Conservation (phyloP, 2,797 vertebrate species). For the Anguilla pacifica region DNA sequence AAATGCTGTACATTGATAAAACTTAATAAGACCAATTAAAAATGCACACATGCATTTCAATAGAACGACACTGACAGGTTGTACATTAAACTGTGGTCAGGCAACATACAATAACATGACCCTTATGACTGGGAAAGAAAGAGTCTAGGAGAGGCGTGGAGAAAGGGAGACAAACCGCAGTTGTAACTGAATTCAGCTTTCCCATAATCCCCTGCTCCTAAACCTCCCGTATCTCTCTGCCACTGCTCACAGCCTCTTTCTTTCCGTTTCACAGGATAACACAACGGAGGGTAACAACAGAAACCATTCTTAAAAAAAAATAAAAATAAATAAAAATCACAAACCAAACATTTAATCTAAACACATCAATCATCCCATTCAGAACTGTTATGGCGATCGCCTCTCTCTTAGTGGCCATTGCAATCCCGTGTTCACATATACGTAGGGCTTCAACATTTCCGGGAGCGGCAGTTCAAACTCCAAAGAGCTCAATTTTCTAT, state of each 20-base stretch:
- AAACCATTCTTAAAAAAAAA: slow-evolving; percentile 67
- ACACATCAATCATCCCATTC: slow-evolving; percentile 59
- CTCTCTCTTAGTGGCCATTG: slow-evolving; percentile 71
- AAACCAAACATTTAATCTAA: slow-evolving; percentile 73
- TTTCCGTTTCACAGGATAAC: slow-evolving; percentile 79
- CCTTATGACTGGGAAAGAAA: slow-evolving; percentile 77
- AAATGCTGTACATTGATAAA: slow-evolving; percentile 20
- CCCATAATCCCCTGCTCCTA: slow-evolving; percentile 54
- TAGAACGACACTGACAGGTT: slow-evolving; percentile 48
- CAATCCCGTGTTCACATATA: slow-evolving; percentile 80
- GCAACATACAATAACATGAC: slow-evolving; percentile 55
- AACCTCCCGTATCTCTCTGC: slow-evolving; percentile 39
- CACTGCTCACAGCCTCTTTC: slow-evolving; percentile 75
- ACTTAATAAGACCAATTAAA: slow-evolving; percentile 34
- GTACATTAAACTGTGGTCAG: slow-evolving; percentile 51
- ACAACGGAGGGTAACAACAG: slow-evolving; percentile 72
- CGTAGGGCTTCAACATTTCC: slow-evolving; percentile 81
- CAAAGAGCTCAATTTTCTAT: slow-evolving; percentile 82
- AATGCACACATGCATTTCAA: slow-evolving; percentile 33
- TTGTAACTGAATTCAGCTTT: slow-evolving; percentile 52
- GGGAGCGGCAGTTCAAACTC: slow-evolving; percentile 76
- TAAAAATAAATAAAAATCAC: slow-evolving; percentile 60
- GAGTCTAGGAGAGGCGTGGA: slow-evolving; percentile 75
- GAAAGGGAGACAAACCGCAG: slow-evolving; percentile 77
- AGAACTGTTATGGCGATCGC: slow-evolving; percentile 39